Percentiles rank a stretch among this genome's conserved stretches.
phyloP scores from a whole-genome alignment of 2,888 invertebrate genomes.

The Neria commutata region DNA sequence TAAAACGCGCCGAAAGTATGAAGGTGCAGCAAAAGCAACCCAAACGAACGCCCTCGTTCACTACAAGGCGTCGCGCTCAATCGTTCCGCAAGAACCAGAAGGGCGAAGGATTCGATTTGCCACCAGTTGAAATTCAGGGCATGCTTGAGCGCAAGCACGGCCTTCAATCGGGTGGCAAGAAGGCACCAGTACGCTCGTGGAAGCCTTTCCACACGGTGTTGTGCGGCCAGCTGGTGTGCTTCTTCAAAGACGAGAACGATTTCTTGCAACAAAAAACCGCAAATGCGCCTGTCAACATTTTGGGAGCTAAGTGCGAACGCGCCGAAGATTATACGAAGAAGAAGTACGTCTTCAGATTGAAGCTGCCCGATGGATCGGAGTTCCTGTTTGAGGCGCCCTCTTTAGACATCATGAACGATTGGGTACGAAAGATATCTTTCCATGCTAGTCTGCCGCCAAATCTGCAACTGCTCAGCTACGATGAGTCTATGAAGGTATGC shows the following conservation, averaged over 20 bases:
- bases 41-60: slow-evolving; percentile 93
- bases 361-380: slow-evolving; percentile 89
- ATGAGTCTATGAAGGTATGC: slow-evolving; percentile 69
- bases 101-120: slow-evolving; percentile 68
- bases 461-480: slow-evolving; percentile 84
- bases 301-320: slow-evolving; percentile 80
- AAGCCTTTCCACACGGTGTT: slow-evolving; percentile 92
- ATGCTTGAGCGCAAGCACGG: slow-evolving; percentile 93
- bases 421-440: slow-evolving; percentile 92
- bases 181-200: slow-evolving; percentile 95
- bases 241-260: slow-evolving; percentile 95
- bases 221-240: slow-evolving; percentile 95
- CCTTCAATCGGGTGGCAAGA: slow-evolving; percentile 89
- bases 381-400: slow-evolving; percentile 84
- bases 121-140: slow-evolving; percentile 92
- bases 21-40: slow-evolving; percentile 81
- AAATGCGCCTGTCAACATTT: slow-evolving; percentile 80
- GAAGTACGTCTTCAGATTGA: slow-evolving; percentile 89
- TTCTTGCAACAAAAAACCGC: slow-evolving; percentile 88
- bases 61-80: slow-evolving; percentile 85
- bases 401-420: slow-evolving; percentile 80
- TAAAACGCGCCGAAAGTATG: slow-evolving; percentile 91
- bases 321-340: slow-evolving; percentile 96
- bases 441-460: slow-evolving; percentile 90
- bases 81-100: slow-evolving; percentile 80